phyloP scores from a whole-genome alignment of 1,140 invertebrate genomes.

The Nymphalis io region DNA sequence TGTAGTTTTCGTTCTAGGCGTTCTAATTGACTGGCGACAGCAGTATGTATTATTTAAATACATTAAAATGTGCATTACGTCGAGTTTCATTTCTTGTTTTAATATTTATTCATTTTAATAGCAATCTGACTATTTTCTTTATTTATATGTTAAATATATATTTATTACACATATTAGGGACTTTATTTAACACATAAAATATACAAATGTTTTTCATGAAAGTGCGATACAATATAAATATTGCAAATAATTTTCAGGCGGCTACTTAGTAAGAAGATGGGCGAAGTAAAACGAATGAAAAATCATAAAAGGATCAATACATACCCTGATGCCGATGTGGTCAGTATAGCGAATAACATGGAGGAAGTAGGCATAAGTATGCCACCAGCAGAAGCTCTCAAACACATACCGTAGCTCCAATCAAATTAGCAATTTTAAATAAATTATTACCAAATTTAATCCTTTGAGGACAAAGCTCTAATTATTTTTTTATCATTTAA shows the following conservation, averaged over 20 bases:
- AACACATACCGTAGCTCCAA: slow-evolving; percentile 45
- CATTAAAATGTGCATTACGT: background rate
- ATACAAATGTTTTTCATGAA: background rate
- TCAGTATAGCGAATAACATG: slow-evolving; percentile 67
- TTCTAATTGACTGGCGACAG: slow-evolving; percentile 80
- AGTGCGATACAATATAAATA: background rate
- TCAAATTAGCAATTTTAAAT: background rate
- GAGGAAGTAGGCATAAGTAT: slow-evolving; percentile 53
- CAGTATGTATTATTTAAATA: slow-evolving; percentile 53
- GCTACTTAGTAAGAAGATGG: slow-evolving; percentile 61
- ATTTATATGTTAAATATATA: too few species aligned
- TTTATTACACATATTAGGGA: too few species aligned
- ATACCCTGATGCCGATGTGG: slow-evolving; percentile 46
- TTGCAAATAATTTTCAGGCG: slow-evolving; percentile 48
- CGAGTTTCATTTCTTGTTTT: too few species aligned
- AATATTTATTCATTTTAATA: too few species aligned
- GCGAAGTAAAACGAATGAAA: slow-evolving; percentile 57
- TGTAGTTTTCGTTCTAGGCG: slow-evolving; percentile 81
- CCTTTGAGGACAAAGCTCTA: too few species aligned
- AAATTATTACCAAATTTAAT: background rate
- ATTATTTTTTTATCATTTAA: too few species aligned
- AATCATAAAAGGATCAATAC: slow-evolving; percentile 45
- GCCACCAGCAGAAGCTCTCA: slow-evolving; percentile 54
- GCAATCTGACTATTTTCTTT: too few species aligned
- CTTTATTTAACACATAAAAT: background rate